Percentiles rank a stretch among this genome's conserved stretches.
Evolutionary conservation across 1,140 invertebrate species (phyloP).

Genomic region (Caligus rogercresseyi): DNA sequence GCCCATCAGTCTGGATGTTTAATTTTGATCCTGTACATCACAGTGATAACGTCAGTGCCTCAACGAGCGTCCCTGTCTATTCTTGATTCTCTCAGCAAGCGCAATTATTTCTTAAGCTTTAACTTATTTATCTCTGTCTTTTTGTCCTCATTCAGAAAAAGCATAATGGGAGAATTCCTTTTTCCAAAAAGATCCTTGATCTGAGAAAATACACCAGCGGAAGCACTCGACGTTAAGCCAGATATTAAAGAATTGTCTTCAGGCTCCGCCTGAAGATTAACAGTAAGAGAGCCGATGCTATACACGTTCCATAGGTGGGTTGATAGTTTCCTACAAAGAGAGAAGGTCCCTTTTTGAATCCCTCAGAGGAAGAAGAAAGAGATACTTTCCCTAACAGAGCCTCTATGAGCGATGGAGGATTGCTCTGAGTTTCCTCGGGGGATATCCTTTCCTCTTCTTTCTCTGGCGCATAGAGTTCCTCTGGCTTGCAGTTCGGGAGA

Average conservation of each 20-base stretch:
- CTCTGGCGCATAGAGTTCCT: not conserved
- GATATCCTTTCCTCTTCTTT: not conserved
- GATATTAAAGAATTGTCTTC: not conserved
- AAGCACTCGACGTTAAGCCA: too few relatives aligned
- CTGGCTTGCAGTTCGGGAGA: not conserved
- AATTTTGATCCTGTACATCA: too few relatives aligned
- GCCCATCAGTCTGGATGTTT: too few relatives aligned
- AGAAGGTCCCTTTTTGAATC: not conserved
- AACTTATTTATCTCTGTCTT: too few relatives aligned
- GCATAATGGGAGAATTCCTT: not conserved
- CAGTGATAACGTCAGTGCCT: too few relatives aligned
- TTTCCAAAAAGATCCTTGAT: not conserved
- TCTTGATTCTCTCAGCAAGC: too few relatives aligned
- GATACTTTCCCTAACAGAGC: not conserved
- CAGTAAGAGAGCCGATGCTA: not conserved
- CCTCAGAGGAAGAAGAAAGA: too few relatives aligned
- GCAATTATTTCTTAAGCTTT: too few relatives aligned
- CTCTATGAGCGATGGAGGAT: not conserved
- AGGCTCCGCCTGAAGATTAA: not conserved
- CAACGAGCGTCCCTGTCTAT: too few relatives aligned
- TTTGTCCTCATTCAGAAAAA: not conserved
- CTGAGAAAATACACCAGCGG: not conserved
- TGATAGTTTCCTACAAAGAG: not conserved
- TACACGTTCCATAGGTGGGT: slow-evolving; percentile 5
- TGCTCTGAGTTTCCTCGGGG: not conserved